These are phyloP conservation scores for Dysmachus trigonus DNA, from an alignment of 2,888 invertebrate genomes.

Conservation along the genomic window DNA sequence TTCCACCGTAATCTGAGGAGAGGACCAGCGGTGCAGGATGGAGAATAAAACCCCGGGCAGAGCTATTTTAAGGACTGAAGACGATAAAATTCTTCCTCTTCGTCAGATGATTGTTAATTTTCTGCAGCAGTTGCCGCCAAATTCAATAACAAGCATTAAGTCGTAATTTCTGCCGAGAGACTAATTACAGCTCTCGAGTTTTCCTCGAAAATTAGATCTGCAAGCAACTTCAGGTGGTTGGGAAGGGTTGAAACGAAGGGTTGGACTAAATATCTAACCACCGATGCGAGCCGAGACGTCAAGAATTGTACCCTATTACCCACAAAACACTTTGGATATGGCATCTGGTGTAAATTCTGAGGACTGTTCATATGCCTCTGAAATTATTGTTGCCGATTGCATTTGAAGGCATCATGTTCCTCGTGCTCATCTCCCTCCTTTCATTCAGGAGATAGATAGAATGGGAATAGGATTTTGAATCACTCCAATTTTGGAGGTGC, in stretches of 20 bases:
- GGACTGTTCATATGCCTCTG: neutral
- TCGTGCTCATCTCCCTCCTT: neutral
- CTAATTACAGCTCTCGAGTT: neutral
- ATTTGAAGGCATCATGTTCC: neutral
- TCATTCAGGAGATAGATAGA: neutral
- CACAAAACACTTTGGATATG: neutral
- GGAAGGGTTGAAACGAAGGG: neutral
- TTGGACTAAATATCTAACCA: neutral
- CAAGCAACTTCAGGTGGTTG: neutral
- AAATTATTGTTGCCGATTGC: neutral
- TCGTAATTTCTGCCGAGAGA: constrained; percentile 13
- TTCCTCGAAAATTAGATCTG: neutral
- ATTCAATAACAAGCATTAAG: constrained; percentile 28
- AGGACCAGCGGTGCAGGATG: neutral
- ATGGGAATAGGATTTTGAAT: neutral
- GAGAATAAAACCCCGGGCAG: neutral
- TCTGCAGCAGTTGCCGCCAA: constrained; percentile 22
- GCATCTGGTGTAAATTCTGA: neutral
- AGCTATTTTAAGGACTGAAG: neutral
- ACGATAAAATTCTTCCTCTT: neutral
- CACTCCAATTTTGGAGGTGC: neutral
- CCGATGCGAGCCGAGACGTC: neutral
- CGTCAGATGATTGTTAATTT: constrained; percentile 20
- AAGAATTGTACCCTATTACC: neutral
- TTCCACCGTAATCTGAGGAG: neutral